Conservation (phyloP, 2,113 vertebrate genomes). For the Prolemur simus region DNA sequence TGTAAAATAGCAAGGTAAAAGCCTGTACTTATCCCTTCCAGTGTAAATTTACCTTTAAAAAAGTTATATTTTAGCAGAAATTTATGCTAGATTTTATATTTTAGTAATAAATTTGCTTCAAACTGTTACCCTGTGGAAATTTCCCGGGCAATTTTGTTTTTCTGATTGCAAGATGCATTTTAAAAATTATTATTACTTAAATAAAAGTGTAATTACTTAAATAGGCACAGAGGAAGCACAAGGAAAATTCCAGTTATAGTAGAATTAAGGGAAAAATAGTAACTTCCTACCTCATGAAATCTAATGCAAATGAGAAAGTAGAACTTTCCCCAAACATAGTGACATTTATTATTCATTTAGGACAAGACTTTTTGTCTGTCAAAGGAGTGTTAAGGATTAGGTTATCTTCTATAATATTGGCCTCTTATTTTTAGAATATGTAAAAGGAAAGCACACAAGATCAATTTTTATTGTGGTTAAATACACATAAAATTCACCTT, state of each 20-base stretch:
- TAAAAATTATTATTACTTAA: conserved; percentile 23
- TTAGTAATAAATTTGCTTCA: conserved; percentile 33
- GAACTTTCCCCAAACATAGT: neutral
- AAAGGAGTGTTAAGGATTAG: neutral
- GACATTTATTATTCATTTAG: neutral
- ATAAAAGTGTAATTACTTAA: neutral
- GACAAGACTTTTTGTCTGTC: neutral
- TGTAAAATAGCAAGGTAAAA: conserved; percentile 39
- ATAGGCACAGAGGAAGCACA: neutral
- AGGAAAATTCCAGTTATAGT: neutral
- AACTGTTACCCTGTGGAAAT: neutral
- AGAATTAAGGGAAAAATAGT: neutral
- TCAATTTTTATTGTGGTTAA: neutral
- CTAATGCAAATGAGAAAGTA: neutral
- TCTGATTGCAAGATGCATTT: conserved; percentile 32
- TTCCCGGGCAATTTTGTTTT: neutral
- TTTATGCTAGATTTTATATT: conserved; percentile 27
- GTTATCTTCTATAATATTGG: neutral
- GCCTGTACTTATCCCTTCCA: neutral
- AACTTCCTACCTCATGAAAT: neutral
- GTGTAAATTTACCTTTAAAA: neutral
- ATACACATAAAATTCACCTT: neutral
- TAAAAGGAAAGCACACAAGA: neutral
- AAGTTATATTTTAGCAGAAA: neutral
- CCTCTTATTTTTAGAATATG: conserved; percentile 45